Percentiles rank a stretch among this genome's conserved stretches.
phyloP scores from a whole-genome alignment of 2,888 invertebrate species.

The Cylindroiulus punctatus region DNA sequence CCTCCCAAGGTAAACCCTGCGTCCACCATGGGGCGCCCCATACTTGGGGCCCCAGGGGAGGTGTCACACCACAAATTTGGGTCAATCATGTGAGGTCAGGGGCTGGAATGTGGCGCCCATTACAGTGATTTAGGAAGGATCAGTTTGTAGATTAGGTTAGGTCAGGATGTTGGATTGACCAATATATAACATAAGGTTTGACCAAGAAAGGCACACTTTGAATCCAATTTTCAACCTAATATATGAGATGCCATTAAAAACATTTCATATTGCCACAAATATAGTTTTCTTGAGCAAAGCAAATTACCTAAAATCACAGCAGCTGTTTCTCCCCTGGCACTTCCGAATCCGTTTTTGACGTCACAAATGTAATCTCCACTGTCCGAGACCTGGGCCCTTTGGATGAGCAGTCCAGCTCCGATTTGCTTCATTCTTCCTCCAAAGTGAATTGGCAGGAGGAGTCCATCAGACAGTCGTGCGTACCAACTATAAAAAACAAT shows the following conservation, averaged over 20 bases:
- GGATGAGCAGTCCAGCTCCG: constrained; percentile 92
- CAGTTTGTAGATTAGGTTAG: no score
- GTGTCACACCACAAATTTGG: no score
- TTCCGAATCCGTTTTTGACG: constrained; percentile 91
- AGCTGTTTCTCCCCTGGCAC: constrained; percentile 91
- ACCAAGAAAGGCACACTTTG: no score
- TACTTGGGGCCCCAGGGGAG: no score
- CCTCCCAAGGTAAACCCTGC: no score
- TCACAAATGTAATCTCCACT: constrained; percentile 94
- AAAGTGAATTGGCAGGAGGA: constrained; percentile 75
- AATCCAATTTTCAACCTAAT: not conserved
- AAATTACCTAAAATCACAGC: constrained; percentile 80
- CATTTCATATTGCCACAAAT: not conserved
- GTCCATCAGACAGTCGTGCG: constrained; percentile 57
- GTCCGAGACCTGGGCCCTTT: constrained; percentile 91
- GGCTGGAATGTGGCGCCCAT: no score
- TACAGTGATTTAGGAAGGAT: no score
- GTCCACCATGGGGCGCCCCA: no score
- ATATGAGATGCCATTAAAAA: not conserved
- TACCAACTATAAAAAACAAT: constrained; percentile 57
- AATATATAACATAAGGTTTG: no score
- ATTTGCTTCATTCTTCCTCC: constrained; percentile 92
- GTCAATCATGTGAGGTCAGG: no score
- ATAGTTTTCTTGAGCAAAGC: not conserved
- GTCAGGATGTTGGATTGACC: no score